Evolutionary conservation across 2,797 vertebrate genomes (phyloP).

Genomic region (Hoplostethus atlanticus): DNA sequence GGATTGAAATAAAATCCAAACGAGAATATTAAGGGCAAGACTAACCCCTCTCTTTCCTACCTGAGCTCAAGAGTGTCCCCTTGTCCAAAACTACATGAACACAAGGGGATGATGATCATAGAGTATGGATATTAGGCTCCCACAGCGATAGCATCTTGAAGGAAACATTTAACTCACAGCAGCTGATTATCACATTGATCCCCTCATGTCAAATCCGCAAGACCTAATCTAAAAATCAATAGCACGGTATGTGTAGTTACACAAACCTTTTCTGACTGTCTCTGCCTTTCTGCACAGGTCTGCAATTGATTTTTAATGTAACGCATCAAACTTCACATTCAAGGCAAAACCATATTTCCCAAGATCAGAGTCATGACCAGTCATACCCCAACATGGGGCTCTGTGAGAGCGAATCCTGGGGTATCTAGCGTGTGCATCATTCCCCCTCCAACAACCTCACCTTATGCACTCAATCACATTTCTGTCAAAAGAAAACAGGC

Average conservation of each 20-base stretch:
- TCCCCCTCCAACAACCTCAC: neutral
- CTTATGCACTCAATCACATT: conserved; percentile 32
- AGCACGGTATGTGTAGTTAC: conserved; percentile 23
- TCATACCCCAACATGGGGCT: neutral
- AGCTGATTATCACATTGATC: conserved; percentile 20
- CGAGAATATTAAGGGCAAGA: no score
- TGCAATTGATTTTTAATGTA: conserved; percentile 26
- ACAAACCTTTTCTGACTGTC: conserved; percentile 5
- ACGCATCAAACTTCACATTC: conserved; percentile 4
- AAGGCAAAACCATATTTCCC: conserved; percentile 10
- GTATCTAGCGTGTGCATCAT: neutral
- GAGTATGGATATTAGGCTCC: neutral
- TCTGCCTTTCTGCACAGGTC: neutral
- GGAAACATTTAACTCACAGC: conserved; percentile 3
- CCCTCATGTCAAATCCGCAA: conserved; percentile 21
- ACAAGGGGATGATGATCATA: neutral
- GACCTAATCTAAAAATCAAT: conserved; percentile 33
- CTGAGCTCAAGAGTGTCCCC: no score
- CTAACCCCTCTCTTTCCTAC: no score
- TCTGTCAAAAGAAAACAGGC: conserved; percentile 27
- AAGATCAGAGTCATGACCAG: neutral
- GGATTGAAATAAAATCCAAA: no score
- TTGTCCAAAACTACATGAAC: no score
- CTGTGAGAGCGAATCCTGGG: neutral
- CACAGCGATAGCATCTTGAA: neutral